Evolutionary conservation across 2,888 invertebrate genomes (phyloP), one percentile per base, ranked within the genome.

Genomic region (Acanthococcus lagerstroemiae): DNA sequence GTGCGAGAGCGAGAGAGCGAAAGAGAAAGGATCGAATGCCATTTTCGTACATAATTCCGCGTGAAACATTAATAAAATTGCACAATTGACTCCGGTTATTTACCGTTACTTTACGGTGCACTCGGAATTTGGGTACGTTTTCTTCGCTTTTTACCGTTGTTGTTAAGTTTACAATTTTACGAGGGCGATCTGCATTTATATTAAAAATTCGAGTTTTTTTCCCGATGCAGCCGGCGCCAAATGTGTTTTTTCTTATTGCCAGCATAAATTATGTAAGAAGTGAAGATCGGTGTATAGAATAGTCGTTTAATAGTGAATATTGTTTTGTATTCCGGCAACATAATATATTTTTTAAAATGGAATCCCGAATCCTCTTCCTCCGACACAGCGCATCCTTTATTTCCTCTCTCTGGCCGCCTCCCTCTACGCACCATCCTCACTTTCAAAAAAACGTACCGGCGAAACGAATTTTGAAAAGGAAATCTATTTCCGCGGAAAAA

Each of bases 141-240:
- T 21, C 21, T 48, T 48, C 25, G 26, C 25, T 37, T 27, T 48
- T 61, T 61, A 50, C 50, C 50, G 61, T 27, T 30, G 61, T 61
- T 52, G 61, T 61, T 61, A 61, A 61, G 61, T 61, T 61, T 61
- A 61, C 61, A 61, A 61, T 61, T 61, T 61, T 61, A 61, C 61
- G 61, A 61, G 50, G 61, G 61, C 61, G 52, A 61, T 61, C 61
- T 61, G 61, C 61, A 61, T 61, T 61, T 61, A 61, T 61, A 61
- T 61, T 61, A 61, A 61, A 61, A 61, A 61, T 61, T 61, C 61
- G 61, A 61, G 52, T 61, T 61, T 50, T 61, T 48, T 9, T 12
- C 15, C 37, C 50, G 45, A 26, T 58, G 50, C 61, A 61, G 61
- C 50, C 61, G 61, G 61, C 61, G 61, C 61, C 61, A 61, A 61